phyloP scores from a whole-genome alignment of 2,888 invertebrate genomes.

The Archips xylosteana region DNA sequence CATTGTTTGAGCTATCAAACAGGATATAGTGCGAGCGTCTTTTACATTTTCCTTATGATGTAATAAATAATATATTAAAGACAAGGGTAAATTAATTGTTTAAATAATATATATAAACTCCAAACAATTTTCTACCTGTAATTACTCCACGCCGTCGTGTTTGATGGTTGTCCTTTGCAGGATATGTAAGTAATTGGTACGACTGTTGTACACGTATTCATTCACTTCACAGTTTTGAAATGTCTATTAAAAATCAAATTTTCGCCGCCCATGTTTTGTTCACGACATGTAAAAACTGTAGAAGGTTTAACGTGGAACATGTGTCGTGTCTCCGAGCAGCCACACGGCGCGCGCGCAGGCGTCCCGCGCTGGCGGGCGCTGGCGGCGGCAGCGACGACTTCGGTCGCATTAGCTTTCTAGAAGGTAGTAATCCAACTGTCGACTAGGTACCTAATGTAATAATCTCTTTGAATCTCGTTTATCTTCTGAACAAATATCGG shows the following conservation, averaged over 20 bases:
- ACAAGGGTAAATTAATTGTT: too few species aligned
- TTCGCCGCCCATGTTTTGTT: conserved; percentile 44
- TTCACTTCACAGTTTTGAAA: neutral
- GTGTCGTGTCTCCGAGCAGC: conserved; percentile 69
- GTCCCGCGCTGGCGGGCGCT: conserved; percentile 26
- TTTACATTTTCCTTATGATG: too few species aligned
- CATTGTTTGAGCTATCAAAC: too few species aligned
- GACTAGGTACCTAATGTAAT: conserved; percentile 42
- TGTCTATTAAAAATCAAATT: neutral
- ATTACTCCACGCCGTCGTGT: too few species aligned
- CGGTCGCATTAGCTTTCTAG: conserved; percentile 66
- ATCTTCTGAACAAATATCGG: too few species aligned
- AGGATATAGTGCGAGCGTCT: too few species aligned
- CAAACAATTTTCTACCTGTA: too few species aligned
- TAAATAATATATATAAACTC: too few species aligned
- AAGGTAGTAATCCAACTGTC: conserved; percentile 69
- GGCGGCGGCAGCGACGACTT: neutral
- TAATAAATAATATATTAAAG: too few species aligned
- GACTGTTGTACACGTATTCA: neutral
- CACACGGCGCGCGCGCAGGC: neutral
- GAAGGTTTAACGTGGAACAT: conserved; percentile 61
- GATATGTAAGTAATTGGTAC: neutral
- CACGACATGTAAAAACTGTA: conserved; percentile 50
- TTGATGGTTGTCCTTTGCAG: too few species aligned
- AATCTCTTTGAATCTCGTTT: too few species aligned